A percentile compares a stretch with the other conserved stretches of the same genome.
These are phyloP conservation scores for Tetrao urogallus DNA, from an alignment of 2,113 vertebrate genomes.

Conservation along the genomic window DNA sequence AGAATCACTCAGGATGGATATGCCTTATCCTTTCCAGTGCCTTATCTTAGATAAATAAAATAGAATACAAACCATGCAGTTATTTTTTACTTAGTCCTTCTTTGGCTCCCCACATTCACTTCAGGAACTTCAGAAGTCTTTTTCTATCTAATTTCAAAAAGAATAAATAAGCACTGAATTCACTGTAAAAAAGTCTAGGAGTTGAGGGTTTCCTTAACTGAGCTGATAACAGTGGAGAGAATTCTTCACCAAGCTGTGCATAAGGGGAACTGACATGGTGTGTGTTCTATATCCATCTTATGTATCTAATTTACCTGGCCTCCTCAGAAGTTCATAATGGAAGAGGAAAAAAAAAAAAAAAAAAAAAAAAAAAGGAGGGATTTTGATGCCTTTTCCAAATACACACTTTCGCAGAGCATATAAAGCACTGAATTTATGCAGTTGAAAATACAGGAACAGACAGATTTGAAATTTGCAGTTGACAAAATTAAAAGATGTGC, in stretches of 20 bases:
- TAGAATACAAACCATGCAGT: not conserved
- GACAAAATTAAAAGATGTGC: not conserved
- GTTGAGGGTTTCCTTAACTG: not conserved
- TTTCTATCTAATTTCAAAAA: not conserved
- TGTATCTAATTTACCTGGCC: not conserved
- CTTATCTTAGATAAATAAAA: not conserved
- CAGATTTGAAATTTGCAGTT: not conserved
- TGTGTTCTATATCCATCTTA: not conserved
- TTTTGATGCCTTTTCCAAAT: not conserved
- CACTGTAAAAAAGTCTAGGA: not conserved
- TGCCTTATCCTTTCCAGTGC: not conserved
- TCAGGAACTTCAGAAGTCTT: not conserved
- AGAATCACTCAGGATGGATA: not conserved
- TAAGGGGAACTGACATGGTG: not conserved
- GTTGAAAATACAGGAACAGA: not conserved
- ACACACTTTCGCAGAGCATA: not conserved
- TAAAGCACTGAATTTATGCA: not conserved
- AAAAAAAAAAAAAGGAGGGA: rapidly evolving
- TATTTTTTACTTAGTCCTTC: not conserved
- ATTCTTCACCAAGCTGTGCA: not conserved
- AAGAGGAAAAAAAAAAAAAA: not conserved
- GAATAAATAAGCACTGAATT: not conserved
- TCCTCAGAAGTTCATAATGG: not conserved
- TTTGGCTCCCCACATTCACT: rapidly evolving
- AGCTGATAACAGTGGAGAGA: not conserved